These are phyloP conservation scores for Cheumatopsyche charites DNA, from an alignment of 1,140 invertebrate species.

Conservation along the genomic window DNA sequence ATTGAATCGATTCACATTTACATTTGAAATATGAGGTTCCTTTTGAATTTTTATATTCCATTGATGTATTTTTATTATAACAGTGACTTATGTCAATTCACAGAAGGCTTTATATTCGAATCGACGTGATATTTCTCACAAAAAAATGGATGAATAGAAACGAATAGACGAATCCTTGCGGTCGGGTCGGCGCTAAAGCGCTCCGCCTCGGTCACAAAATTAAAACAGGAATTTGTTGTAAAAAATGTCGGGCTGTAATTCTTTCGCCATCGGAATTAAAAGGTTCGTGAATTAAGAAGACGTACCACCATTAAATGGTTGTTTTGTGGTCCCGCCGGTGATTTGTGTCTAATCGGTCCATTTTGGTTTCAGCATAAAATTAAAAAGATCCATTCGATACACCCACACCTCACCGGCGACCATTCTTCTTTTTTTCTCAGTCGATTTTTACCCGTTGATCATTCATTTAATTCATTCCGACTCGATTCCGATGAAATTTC, in stretches of 20 bases:
- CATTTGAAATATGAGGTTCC: no score
- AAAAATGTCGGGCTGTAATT: constrained; percentile 26
- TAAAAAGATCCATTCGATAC: constrained; percentile 19
- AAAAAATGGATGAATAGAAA: constrained; percentile 6
- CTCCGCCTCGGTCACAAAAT: constrained; percentile 12
- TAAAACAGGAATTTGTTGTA: constrained; percentile 34
- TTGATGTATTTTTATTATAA: no score
- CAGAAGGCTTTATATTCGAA: no score
- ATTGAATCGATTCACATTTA: no score
- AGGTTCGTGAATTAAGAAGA: constrained; percentile 33
- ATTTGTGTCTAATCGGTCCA: constrained; percentile 27
- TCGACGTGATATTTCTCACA: no score
- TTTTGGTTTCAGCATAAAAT: constrained; percentile 21
- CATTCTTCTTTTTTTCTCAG: no score
- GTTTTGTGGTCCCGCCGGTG: constrained; percentile 30
- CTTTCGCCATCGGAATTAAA: constrained; percentile 32
- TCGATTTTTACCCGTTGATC: no score
- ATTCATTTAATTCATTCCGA: no score
- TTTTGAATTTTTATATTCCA: no score
- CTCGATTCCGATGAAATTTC: no score
- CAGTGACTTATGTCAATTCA: no score
- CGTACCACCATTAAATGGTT: constrained; percentile 30
- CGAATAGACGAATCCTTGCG: not conserved
- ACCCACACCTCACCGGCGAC: constrained; percentile 1
- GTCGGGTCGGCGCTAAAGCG: constrained; percentile 16